Base-by-base conservation (phyloP, 37 sponge, comb jelly and placozoan species). In the Spongilla lacustris region DNA sequence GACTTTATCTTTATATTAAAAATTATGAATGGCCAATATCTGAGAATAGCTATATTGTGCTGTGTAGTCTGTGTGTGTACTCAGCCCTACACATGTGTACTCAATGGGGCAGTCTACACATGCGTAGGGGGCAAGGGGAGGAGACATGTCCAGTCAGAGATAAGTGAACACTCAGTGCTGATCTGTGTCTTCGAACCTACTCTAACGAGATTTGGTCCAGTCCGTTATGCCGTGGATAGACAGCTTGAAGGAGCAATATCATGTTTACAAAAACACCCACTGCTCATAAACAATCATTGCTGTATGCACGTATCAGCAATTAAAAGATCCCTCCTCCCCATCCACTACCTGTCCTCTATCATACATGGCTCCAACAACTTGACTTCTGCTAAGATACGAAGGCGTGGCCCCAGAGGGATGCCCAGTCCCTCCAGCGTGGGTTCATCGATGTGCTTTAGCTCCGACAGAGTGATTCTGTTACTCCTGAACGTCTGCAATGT, bases 381-480 rank as follows among this genome's bases (percentile, higher is more conserved):
- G 3, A 90, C 37, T 38, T 85, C 86, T 5, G 75, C 67, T 27
- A 87, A 34, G 36, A 91, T 86, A 19, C 80, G 81, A 17, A 86
- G 36, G 17, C 88, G 76, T 10, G 87, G 91, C 0, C 94, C 91
- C 75, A 93, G 69, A 21, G 94, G 88, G 19, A 93, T 82, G 25
- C 93, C 91, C 46, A 93, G 33, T 33, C 68, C 36, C 36, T 75
- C 78, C 70, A 93, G 83, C 58, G 86, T 86, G 27, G 24, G 6
- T 6, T 83, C 93, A 26, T 33, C 50, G 75, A 93, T 81, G 27
- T 35, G 76, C 30, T 71, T 46, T 28, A 89, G 79, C 67, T 89
- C 93, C 10, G 76, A 75, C 73, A 92, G 35, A 0, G 70, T 75
- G 49, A 92, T 75, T 1, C 58, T 58, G 58, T 58, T 58, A 17